A percentile compares a stretch with the other conserved stretches of the same genome.
These are phyloP conservation scores for Phrixothrix hirtus DNA, from an alignment of 2,888 invertebrate genomes.

Conservation along the genomic window DNA sequence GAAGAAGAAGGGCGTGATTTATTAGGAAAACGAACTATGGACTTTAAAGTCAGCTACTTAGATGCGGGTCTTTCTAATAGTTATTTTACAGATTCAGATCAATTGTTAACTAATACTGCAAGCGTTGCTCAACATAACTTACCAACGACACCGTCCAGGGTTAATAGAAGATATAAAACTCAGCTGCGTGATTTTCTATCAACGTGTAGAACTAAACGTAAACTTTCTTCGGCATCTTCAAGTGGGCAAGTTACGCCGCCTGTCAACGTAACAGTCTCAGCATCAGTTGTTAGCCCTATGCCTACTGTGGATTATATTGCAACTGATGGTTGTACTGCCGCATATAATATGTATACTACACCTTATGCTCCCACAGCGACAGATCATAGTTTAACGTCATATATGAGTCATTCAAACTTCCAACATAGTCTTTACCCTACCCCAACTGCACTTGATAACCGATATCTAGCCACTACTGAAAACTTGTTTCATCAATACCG, in stretches of 20 bases:
- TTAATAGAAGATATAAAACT: slow-evolving; percentile 89
- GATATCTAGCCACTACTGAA: slow-evolving; percentile 75
- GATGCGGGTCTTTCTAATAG: slow-evolving; percentile 90
- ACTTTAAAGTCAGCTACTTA: slow-evolving; percentile 97
- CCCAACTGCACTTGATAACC: slow-evolving; percentile 59
- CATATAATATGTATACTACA: slow-evolving; percentile 82
- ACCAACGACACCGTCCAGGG: slow-evolving; percentile 74
- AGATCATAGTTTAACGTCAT: slow-evolving; percentile 64
- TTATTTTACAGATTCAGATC: slow-evolving; percentile 87
- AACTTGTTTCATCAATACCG: slow-evolving; percentile 90
- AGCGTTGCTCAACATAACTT: slow-evolving; percentile 57
- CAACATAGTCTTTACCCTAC: slow-evolving; percentile 65
- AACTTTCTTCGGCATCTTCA: slow-evolving; percentile 50
- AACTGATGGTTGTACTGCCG: slow-evolving; percentile 66
- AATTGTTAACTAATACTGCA: slow-evolving; percentile 66
- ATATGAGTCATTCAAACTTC: slow-evolving; percentile 73
- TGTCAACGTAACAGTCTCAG: slow-evolving; percentile 59
- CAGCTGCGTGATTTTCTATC: slow-evolving; percentile 91
- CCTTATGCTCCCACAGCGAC: slow-evolving; percentile 73
- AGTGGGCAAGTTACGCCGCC: slow-evolving; percentile 54
- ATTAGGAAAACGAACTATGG: slow-evolving; percentile 96
- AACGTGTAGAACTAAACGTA: slow-evolving; percentile 80
- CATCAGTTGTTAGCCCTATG: slow-evolving; percentile 60
- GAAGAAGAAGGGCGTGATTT: slow-evolving; percentile 98
- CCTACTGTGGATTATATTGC: slow-evolving; percentile 71